phyloP scores from a whole-genome alignment of 1,140 invertebrate species.

The Euborellia annulipes region DNA sequence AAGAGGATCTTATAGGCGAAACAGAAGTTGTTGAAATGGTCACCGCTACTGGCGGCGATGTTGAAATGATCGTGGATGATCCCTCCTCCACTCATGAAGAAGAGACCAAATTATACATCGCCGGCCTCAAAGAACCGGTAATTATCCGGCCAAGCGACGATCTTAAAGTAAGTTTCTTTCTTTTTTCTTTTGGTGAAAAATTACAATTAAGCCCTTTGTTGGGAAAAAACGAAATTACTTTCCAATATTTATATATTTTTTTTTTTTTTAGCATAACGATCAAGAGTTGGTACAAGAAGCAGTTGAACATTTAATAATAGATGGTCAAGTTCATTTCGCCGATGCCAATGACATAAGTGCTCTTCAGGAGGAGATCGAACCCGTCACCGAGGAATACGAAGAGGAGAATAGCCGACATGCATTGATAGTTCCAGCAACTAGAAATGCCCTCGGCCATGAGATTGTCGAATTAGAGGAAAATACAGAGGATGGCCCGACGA shows the following conservation, averaged over 20 bases:
- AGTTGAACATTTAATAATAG: conserved; percentile 35
- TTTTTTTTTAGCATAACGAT: conserved; percentile 16
- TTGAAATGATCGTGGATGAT: conserved; percentile 25
- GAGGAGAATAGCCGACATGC: conserved; percentile 6
- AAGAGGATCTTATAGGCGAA: conserved; percentile 34
- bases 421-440: conserved; percentile 9
- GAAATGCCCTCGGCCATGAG: conserved; percentile 3
- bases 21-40: conserved; percentile 24
- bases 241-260: no score
- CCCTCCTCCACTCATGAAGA: conserved; percentile 12
- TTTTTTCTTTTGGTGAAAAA: no score
- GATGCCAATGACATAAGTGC: conserved; percentile 3
- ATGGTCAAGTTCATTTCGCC: conserved; percentile 28
- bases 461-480: conserved; percentile 15
- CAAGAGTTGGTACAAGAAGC: conserved; percentile 23
- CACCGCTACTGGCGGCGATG: conserved; percentile 24
- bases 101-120: conserved; percentile 35
- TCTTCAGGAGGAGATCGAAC: conserved; percentile 6
- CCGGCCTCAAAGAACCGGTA: conserved; percentile 37
- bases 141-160: conserved; percentile 28
- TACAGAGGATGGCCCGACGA: conserved; percentile 17
- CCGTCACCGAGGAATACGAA: conserved; percentile 6
- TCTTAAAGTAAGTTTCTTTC: conserved; percentile 21
- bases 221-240: no score
- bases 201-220: no score